A percentile compares a stretch with the other conserved stretches of the same genome.
Conservation (phyloP, 2,888 invertebrate genomes). For the Deilephila porcellus region DNA sequence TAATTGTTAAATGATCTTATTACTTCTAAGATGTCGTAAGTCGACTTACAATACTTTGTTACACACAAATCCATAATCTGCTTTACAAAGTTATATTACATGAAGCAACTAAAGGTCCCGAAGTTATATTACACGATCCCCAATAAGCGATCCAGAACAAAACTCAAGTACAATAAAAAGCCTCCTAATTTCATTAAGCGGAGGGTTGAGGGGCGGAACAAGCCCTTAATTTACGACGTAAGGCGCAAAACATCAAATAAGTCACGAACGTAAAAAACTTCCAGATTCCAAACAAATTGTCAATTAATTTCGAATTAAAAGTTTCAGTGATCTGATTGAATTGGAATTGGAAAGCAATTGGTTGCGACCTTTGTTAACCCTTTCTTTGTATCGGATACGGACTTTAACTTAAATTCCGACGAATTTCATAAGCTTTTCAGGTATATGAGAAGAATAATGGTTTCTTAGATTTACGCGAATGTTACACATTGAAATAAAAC, state of each 20-base stretch:
- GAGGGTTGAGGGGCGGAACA: slow-evolving; percentile 21
- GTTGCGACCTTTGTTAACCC: not conserved
- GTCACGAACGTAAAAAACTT: slow-evolving; percentile 18
- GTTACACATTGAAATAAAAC: no score
- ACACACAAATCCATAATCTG: no score
- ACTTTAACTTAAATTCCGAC: no score
- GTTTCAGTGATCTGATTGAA: slow-evolving; percentile 10
- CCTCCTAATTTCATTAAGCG: slow-evolving; percentile 22
- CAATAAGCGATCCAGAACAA: slow-evolving; percentile 15
- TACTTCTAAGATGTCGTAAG: no score
- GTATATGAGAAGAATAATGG: no score
- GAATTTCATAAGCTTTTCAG: no score
- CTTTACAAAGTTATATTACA: not conserved
- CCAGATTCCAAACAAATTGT: slow-evolving; percentile 18
- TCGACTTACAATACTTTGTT: no score
- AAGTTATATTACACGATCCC: slow-evolving; percentile 8
- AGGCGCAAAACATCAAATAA: slow-evolving; percentile 26
- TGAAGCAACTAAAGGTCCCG: not conserved
- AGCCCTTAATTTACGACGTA: slow-evolving; percentile 24
- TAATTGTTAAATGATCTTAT: no score
- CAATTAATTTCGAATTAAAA: slow-evolving; percentile 25
- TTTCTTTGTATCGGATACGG: not conserved
- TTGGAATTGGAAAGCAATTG: not conserved
- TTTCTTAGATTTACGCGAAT: no score
- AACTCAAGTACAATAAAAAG: slow-evolving; percentile 25